Evolutionary conservation across 2,888 invertebrate species (phyloP), one percentile per base, ranked within the genome.

Genomic region (Dendrolimus pini): DNA sequence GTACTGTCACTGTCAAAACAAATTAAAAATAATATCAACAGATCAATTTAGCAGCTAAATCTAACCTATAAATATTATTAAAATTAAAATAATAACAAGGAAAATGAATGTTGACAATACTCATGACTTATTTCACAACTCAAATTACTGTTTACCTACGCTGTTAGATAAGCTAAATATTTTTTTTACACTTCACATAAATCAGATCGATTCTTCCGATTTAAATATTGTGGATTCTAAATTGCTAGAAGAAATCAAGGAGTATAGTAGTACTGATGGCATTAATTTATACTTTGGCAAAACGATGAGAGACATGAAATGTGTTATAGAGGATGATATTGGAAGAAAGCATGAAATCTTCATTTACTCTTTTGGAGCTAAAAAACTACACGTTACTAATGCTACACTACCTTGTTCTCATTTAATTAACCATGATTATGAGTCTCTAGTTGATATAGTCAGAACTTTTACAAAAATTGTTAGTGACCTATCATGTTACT

Each of bases 281-380:
- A 63, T 71, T 41, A 57, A 61, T 53, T 54, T 87, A 55, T 80
- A 71, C 66, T 85, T 89, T 69, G 86, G 87, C 0, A 81, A 75
- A 71, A 75, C 80, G n/a, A 63, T 89, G 56, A 74, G 74, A 61
- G 77, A 86, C 41, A 58, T 89, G 0, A 86, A 82, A 69, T 77
- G 81, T 62, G 63, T 78, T 10, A 63, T 88, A 30, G 71, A 75
- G 60, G 77, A 81, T 54, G 71, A 75, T 55, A 65, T 61, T 57
- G 54, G 67, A 6, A 77, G 84, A 65, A 64, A 76, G 60, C 86
- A 87, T 69, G 76, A 82, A 59, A 62, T 88, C 56, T 75, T 69
- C 62, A 61, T 89, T 58, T 63, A 68, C 18, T 87, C 83, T 61
- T 69, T 63, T 60, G 72, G 68, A 41, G 69, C 71, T 41, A 79